Evolutionary conservation across 2,888 invertebrate species (phyloP).

Genomic region (Serripes groenlandicus): DNA sequence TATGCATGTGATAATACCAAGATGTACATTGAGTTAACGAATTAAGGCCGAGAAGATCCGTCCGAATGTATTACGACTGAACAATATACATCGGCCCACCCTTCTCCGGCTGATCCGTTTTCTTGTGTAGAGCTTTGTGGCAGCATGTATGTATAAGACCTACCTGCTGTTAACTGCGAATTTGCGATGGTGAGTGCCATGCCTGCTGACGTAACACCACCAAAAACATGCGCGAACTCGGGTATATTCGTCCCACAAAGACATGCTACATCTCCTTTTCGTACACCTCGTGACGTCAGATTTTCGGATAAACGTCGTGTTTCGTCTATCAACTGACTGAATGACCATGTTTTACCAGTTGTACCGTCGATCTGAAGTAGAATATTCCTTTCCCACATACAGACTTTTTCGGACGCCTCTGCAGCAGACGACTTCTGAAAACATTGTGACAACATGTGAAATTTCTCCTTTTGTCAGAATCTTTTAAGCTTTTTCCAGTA

Average conservation of each 20-base stretch:
- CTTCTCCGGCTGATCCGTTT: too few species aligned
- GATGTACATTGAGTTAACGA: too few species aligned
- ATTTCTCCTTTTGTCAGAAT: background rate
- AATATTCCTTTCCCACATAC: background rate
- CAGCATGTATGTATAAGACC: too few species aligned
- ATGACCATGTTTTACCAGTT: constrained; percentile 71
- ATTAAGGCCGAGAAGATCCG: too few species aligned
- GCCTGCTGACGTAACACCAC: constrained; percentile 73
- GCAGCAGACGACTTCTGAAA: background rate
- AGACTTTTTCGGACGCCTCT: background rate
- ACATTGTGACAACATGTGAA: background rate
- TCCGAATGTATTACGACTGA: too few species aligned
- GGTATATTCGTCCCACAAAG: constrained; percentile 80
- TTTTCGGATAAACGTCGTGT: constrained; percentile 67
- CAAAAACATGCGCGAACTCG: constrained; percentile 77
- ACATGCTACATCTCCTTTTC: constrained; percentile 79
- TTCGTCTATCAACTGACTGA: constrained; percentile 70
- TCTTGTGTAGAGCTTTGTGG: too few species aligned
- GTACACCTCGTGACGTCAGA: constrained; percentile 72
- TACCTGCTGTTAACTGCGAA: constrained; percentile 77
- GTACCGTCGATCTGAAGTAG: constrained; percentile 76
- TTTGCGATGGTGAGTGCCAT: constrained; percentile 78
- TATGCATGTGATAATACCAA: too few species aligned
- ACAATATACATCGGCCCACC: too few species aligned
- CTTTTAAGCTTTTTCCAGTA: background rate